These are phyloP conservation scores for Caenorhabditis uteleia DNA, from an alignment of 2,888 invertebrate genomes.

Conservation along the genomic window DNA sequence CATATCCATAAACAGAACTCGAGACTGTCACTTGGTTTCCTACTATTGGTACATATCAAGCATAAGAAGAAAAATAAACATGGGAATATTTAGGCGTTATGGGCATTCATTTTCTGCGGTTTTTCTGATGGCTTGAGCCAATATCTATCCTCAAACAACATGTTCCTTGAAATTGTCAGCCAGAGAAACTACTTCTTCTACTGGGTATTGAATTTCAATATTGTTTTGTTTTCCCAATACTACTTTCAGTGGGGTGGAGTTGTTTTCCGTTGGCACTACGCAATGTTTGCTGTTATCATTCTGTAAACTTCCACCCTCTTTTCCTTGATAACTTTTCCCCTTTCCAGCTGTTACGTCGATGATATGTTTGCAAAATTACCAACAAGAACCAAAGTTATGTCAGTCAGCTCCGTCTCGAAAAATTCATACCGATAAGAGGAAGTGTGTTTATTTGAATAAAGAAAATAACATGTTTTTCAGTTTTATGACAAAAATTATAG, in stretches of 20 bases:
- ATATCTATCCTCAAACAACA: background rate
- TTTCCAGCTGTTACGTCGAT: conserved; percentile 9
- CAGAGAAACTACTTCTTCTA: conserved; percentile 6
- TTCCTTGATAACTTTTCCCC: background rate
- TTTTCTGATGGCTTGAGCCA: conserved; percentile 20
- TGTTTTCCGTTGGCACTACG: conserved; percentile 22
- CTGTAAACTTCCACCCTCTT: conserved; percentile 7
- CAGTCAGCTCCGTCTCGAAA: conserved; percentile 4
- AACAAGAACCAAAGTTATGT: conserved; percentile 4
- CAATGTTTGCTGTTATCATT: conserved; percentile 2
- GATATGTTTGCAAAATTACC: conserved; percentile 18
- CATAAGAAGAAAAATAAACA: too few relatives aligned
- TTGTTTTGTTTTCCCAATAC: background rate
- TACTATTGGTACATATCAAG: too few relatives aligned
- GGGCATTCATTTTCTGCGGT: conserved; percentile 4
- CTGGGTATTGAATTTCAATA: conserved; percentile 3
- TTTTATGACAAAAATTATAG: conserved; percentile 3
- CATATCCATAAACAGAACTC: background rate
- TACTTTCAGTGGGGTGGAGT: conserved; percentile 14
- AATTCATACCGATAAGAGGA: background rate
- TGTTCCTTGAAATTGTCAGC: background rate
- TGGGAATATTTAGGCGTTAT: conserved; percentile 6
- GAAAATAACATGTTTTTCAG: too few relatives aligned
- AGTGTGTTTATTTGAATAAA: too few relatives aligned
- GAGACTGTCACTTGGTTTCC: too few relatives aligned